Evolutionary conservation across 2,797 vertebrate genomes (phyloP).

Genomic region (Pseudochaenichthys georgianus): DNA sequence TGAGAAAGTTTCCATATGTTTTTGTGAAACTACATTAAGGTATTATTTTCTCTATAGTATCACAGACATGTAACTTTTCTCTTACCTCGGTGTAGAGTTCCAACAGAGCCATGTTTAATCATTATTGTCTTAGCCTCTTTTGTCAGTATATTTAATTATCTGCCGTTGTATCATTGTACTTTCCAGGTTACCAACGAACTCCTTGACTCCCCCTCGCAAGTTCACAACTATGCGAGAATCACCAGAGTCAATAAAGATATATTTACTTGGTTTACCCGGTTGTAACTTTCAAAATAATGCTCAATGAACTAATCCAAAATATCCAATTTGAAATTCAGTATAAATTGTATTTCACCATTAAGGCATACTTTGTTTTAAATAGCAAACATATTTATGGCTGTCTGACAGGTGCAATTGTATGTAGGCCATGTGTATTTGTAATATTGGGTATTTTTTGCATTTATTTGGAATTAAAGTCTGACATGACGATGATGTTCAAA

Average conservation of each 20-base stretch:
- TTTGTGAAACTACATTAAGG: constrained; percentile 1
- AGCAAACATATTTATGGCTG: background rate
- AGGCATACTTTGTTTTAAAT: background rate
- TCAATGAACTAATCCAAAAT: rapidly evolving
- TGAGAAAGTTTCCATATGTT: constrained; percentile 75
- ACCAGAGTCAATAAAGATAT: background rate
- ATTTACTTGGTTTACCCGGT: background rate
- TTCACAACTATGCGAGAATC: constrained; percentile 4
- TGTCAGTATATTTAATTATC: constrained; percentile 19
- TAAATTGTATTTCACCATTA: background rate
- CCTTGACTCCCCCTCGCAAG: constrained; percentile 14
- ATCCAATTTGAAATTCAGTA: background rate
- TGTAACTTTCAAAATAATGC: constrained; percentile 50
- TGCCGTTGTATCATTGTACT: constrained; percentile 29
- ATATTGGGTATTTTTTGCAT: background rate
- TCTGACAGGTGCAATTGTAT: background rate
- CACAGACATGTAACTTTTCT: background rate
- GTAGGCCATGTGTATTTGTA: background rate
- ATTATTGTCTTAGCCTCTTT: constrained; percentile 41
- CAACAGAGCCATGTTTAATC: constrained; percentile 81
- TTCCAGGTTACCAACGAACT: constrained; percentile 51
- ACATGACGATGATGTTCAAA: background rate
- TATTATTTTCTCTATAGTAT: background rate
- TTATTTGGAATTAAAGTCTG: background rate
- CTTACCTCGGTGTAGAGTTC: constrained; percentile 88